phyloP scores from a whole-genome alignment of 2,888 invertebrate species.

The Pecten maximus region DNA sequence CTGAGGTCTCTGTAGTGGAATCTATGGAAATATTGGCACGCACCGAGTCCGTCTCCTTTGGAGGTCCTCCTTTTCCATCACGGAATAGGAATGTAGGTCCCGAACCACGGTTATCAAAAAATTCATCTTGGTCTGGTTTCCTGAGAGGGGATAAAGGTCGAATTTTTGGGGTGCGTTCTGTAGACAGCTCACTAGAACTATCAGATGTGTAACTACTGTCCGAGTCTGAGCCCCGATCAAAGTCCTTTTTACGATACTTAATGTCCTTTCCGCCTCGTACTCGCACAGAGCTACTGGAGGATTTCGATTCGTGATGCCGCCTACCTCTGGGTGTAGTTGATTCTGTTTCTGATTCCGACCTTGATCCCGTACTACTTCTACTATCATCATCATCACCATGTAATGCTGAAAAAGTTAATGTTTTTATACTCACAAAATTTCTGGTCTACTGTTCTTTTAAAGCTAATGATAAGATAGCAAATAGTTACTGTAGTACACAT shows the following conservation, averaged over 20 bases:
- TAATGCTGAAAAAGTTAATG: constrained; percentile 55
- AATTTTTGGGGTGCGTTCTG: constrained; percentile 51
- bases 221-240: constrained; percentile 53
- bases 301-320: neutral
- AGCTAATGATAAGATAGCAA: no score
- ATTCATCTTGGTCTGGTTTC: constrained; percentile 59
- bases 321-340: neutral
- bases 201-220: constrained; percentile 58
- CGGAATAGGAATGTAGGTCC: constrained; percentile 73
- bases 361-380: constrained; percentile 7
- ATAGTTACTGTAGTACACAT: no score
- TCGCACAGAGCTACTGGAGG: neutral
- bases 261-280: constrained; percentile 21
- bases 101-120: constrained; percentile 58
- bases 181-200: constrained; percentile 47
- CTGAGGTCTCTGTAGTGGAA: constrained; percentile 43
- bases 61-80: constrained; percentile 46
- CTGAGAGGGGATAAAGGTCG: constrained; percentile 59
- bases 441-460: no score
- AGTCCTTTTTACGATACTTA: constrained; percentile 7
- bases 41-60: constrained; percentile 42
- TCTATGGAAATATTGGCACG: constrained; percentile 45
- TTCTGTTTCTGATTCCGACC: constrained; percentile 24
- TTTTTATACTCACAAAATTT: no score
- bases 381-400: constrained; percentile 51